These are phyloP conservation scores for Hirtodrosophila trivittata DNA, from an alignment of 2,888 invertebrate genomes.

Conservation along the genomic window DNA sequence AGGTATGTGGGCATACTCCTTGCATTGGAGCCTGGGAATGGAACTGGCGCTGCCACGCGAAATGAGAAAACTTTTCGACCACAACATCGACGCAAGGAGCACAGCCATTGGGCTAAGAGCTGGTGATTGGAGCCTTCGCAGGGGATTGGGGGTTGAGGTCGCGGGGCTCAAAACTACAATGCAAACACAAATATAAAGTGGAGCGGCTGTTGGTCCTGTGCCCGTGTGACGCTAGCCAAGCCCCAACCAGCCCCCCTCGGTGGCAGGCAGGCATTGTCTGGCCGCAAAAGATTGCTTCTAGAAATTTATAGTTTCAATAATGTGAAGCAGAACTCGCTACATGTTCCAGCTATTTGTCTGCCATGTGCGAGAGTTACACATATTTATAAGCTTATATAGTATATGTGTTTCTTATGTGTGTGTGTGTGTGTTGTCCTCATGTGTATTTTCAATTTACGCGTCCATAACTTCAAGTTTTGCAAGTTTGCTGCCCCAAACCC, in stretches of 20 bases:
- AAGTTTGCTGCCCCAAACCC: slow-evolving; percentile 58
- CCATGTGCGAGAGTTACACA: slow-evolving; percentile 14
- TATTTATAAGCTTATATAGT: slow-evolving; percentile 5
- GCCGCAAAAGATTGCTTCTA: slow-evolving; percentile 76
- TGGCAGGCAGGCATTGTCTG: slow-evolving; percentile 58
- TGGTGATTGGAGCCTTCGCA: neutral
- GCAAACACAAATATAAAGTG: slow-evolving; percentile 58
- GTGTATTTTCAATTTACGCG: slow-evolving; percentile 79
- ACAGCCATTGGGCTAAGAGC: slow-evolving; percentile 11
- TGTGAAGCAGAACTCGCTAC: slow-evolving; percentile 64
- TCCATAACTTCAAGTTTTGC: slow-evolving; percentile 77
- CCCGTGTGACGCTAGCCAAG: slow-evolving; percentile 12
- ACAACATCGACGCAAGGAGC: slow-evolving; percentile 68
- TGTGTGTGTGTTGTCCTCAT: slow-evolving; percentile 52
- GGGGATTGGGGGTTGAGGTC: slow-evolving; percentile 8
- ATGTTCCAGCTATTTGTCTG: slow-evolving; percentile 62
- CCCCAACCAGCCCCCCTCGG: neutral
- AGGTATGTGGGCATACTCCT: no score
- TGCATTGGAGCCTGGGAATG: slow-evolving; percentile 16
- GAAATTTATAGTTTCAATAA: slow-evolving; percentile 77
- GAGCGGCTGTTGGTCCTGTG: slow-evolving; percentile 25
- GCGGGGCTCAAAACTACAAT: slow-evolving; percentile 67
- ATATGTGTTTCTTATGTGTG: slow-evolving; percentile 9
- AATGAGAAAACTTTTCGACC: slow-evolving; percentile 77
- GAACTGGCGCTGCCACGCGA: slow-evolving; percentile 56